Evolutionary conservation across 2,113 vertebrate genomes (phyloP), one percentile per base, ranked within the genome.

Genomic region (Trochalopteron elliotii): DNA sequence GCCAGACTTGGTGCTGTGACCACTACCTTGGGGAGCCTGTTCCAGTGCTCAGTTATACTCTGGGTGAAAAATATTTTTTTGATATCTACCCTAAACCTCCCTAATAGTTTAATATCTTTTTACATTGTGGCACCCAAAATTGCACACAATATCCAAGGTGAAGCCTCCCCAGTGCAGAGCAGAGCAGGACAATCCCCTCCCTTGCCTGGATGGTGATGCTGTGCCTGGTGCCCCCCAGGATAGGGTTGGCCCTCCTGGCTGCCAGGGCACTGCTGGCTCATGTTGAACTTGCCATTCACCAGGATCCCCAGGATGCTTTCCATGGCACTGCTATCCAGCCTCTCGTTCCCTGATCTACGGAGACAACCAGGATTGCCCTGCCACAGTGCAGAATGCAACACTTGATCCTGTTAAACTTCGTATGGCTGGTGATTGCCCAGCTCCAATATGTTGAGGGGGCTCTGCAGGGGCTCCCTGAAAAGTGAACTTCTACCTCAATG

Each of bases 251-350:
- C 4, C 24, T 89, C 20, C 45, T 82, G 53, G 16, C 14, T 53
- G 39, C 16, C 61, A 61, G n/a, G 30, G n/a, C 39, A 35, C 45
- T 53, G n/a, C 61, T 75, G 39, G 0, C 9, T 47, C 11, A 2
- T 6, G 6, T 24, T 30, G 19, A 52, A 1, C 23, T 30, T 53
- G 16, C 5, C 18, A 4, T 12, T 0, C 0, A 25, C 3, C 45
- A 61, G 30, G 11, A 31, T 30, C 11, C 6, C 16, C 45, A 53
- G 11, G 23, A 8, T 2, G 0, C 24, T 60, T 67, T 45, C 39
- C 9, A 12, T 0, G 0, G 9, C 9, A 0, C 1, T 68, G 7
- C 13, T 68, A 0, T 68, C 6, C 69, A 60, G 24, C 30, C 1
- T 25, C 24, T 60, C 47, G 9, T 53, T 60, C 45, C 14, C 20